Base-by-base conservation (phyloP, 2,113 vertebrate genomes). In the Silurus meridionalis region DNA sequence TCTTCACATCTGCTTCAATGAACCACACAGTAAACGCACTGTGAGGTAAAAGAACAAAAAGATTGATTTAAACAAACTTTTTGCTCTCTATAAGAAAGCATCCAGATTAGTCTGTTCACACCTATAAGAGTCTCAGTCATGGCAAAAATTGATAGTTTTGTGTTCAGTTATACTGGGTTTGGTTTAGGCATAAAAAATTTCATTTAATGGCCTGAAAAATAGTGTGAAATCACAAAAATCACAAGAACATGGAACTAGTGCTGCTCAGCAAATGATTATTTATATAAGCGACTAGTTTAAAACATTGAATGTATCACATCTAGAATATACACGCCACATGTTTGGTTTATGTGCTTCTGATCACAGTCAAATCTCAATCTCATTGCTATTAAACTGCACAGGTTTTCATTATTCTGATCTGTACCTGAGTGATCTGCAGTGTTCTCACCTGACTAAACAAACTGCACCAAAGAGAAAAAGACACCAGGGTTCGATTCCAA, bases 401-500 rank as follows among this genome's bases (percentile, higher is more conserved):
- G 19, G 53, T 37, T 25, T 55, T 4, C 2, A 57, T 57, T 57
- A 78, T 28, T 78, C 15, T 55, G 23, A n/a, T 55, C 52, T 58
- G 77, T 8, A 80, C 15, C 55, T 37, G 55, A 80, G 77, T 80
- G 55, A 37, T 37, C 25, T 37, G 28, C 25, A 58, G 55, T 80
- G 55, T 58, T 79, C 53, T 28, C 53, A 80, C 55, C 55, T 80
- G 55, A 80, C 53, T 46, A 80, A 46, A 80, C 55, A 80, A 46
- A 80, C 77, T 61, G 37, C 57, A 2, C 8, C 57, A 60, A 77
- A 55, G 52, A 77, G 23, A 6, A 25, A 61, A 61, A 80, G 11
- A 19, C 57, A 61, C 57, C 17, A 80, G 57, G 28, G 57, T 46
- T 61, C 57, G 9, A 60, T 19, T 61, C 9, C 17, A 61, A 80